Conservation (phyloP, 2,888 invertebrate genomes). For the Plusia festucae region DNA sequence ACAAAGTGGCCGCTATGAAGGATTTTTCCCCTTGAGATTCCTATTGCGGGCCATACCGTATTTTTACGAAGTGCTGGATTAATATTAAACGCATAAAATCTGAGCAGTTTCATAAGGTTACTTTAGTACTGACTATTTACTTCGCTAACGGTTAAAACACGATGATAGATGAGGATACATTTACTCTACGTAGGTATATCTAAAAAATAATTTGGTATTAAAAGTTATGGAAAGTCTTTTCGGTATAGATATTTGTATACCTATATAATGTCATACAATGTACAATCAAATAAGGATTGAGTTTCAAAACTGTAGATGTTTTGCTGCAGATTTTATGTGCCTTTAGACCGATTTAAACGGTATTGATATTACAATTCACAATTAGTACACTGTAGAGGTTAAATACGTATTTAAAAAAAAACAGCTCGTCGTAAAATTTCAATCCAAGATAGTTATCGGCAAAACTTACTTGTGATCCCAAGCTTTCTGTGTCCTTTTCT, state of each 20-base stretch:
- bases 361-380: no score
- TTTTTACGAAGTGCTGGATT: conserved; percentile 43
- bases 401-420: no score
- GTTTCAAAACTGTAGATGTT: no score
- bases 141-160: conserved; percentile 12
- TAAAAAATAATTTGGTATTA: not conserved
- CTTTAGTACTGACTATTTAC: conserved; percentile 16
- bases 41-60: conserved; percentile 37
- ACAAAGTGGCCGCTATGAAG: conserved; percentile 30
- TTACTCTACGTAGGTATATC: not conserved
- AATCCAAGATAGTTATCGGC: not conserved
- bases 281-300: no score
- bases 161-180: not conserved
- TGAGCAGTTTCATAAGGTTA: conserved; percentile 14
- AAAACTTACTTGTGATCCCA: conserved; percentile 71
- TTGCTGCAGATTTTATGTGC: no score
- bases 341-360: no score
- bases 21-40: conserved; percentile 23
- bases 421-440: no score
- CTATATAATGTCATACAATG: no score
- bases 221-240: not conserved
- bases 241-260: no score
- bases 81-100: conserved; percentile 38
- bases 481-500: conserved; percentile 77
- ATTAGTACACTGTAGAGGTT: no score